Base-by-base conservation (phyloP, 2,797 vertebrate species). In the Pyrrhura leucotis region DNA sequence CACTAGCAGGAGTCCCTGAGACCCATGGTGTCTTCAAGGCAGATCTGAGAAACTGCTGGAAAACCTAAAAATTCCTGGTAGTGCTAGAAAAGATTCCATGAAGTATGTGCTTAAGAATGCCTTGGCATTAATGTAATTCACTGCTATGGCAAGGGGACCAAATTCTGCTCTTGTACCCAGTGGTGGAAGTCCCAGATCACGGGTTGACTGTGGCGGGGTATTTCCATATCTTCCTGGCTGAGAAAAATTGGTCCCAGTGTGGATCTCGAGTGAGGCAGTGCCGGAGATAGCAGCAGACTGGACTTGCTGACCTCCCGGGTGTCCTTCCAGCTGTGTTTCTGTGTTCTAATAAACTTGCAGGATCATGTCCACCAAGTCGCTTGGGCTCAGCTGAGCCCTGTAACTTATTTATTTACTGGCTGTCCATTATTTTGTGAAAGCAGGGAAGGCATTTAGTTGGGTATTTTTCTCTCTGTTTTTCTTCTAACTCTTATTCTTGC, bases 381-480 rank as follows among this genome's bases (percentile, higher is more conserved):
- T 67, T 53, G 85, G 80, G 73, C 65, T 95, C 0, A 0, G 21
- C 85, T 85, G 85, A 96, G 88, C 77, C 51, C 85, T 91, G 37
- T 86, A 81, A 72, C 82, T 93, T 89, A 85, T 63, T 96, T 96
- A 95, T 92, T 96, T 94, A 86, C 74, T 76, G 71, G 26, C 76
- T 91, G 77, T 79, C 85, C 54, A 81, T 96, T 94, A 90, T 95
- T 94, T 94, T 94, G 76, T 93, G 89, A 79, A 51, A 94, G 63
- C 37, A 82, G 59, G 66, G 84, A 89, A 86, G 67, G 17, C 62
- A 69, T 58, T 56, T 45, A 50, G 61, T 53, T 83, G 33, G 15
- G 28, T 88, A n/a, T 95, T 81, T 94, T 94, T 69, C 56, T 84
- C 45, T 76, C 58, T 29, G 23, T 6, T 94, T 90, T 83, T 67